phyloP scores from a whole-genome alignment of 2,797 vertebrate genomes.

The Masticophis lateralis region DNA sequence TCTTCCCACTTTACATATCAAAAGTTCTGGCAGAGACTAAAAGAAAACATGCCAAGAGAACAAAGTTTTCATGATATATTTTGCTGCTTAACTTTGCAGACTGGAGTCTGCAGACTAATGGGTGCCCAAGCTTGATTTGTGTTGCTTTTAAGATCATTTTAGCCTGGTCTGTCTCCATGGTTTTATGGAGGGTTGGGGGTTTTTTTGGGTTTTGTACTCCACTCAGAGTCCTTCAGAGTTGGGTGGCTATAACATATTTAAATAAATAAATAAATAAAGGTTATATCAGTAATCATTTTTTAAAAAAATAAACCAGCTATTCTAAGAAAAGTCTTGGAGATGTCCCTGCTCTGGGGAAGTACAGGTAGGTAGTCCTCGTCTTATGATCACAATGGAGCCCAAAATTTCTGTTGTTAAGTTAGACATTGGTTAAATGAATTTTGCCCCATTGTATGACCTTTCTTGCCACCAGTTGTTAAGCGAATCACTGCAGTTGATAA shows the following conservation, averaged over 20 bases:
- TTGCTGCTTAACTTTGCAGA: constrained; percentile 31
- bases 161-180: not conserved
- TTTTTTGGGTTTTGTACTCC: not conserved
- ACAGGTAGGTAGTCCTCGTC: not conserved
- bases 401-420: not conserved
- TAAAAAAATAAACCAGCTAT: not conserved
- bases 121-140: constrained; percentile 27
- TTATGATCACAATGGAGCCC: not conserved
- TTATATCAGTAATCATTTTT: not conserved
- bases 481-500: not conserved
- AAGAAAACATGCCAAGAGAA: constrained; percentile 36
- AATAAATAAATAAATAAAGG: not conserved
- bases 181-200: not conserved
- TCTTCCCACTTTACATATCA: constrained; percentile 52
- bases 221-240: not conserved
- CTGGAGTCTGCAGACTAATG: constrained; percentile 23
- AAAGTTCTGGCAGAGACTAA: constrained; percentile 43
- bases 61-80: constrained; percentile 15
- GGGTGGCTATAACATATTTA: not conserved
- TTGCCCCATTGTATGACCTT: not conserved
- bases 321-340: not conserved
- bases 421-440: not conserved
- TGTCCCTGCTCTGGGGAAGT: not conserved
- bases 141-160: not conserved
- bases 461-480: not conserved